Base-by-base conservation (phyloP, 2,797 vertebrate species). In the Cossypha niveicapilla region DNA sequence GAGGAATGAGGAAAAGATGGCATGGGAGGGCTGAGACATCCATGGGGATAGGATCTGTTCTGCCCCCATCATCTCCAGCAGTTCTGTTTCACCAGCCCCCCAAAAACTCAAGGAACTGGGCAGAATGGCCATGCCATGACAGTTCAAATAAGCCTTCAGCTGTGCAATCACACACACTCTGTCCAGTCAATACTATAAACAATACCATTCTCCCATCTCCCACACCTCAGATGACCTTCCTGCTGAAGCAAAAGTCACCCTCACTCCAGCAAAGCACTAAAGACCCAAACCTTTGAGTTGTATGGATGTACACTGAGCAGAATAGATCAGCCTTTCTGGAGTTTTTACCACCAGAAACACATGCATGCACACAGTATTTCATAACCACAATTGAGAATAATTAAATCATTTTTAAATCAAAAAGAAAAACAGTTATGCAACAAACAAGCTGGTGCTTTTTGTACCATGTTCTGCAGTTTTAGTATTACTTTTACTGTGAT, bases 281-380 rank as follows among this genome's bases (percentile, higher is more conserved):
- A 65, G 13, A 75, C 18, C 13, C 53, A 34, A 86, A 80, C 17
- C 24, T 81, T 56, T 23, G 50, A 42, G 48, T 30, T 67, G 34
- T 1, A 3, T 1, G 0, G 17, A 51, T 1, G 4, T 10, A 27
- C 24, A 19, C 25, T 18, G 35, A 91, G 25, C 27, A 81, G 51
- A 72, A 51, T 0, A 71, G 13, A 17, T n/a, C 28, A 60, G 19
- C 2, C 1, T 18, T 56, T 48, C 44, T 34, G 22, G 35, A 53
- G 35, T 1, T 53, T 61, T 76, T 16, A 56, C 25, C 22, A 51
- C 6, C 13, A 68, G 61, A 35, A 86, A 82, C n/a, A 50, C 2
- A 2, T 6, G 17, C 17, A 35, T 1, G 0, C 16, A 70, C 39
- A 39, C 4, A 63, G 22, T 14, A 27, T 22, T 68, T 60, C 34